These are phyloP conservation scores for Leucophora obtusa DNA, from an alignment of 2,888 invertebrate genomes.

Conservation along the genomic window DNA sequence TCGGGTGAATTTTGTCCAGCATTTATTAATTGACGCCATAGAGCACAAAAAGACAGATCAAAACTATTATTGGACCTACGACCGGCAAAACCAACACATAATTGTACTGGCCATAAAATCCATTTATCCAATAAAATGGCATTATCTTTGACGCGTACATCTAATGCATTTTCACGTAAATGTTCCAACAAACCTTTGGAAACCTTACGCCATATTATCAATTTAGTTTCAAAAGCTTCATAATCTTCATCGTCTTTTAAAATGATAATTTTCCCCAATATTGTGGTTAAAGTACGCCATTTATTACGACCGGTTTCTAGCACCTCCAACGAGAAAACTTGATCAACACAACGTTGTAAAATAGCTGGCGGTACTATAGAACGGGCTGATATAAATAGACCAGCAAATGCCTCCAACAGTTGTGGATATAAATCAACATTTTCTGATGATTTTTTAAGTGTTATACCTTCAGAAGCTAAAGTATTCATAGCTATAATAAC, in stretches of 20 bases:
- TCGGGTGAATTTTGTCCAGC: slow-evolving; percentile 70
- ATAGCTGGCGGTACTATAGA: slow-evolving; percentile 69
- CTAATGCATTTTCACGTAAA: slow-evolving; percentile 69
- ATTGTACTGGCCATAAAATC: slow-evolving; percentile 75
- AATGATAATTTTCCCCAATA: slow-evolving; percentile 69
- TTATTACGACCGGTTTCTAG: slow-evolving; percentile 64
- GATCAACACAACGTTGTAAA: slow-evolving; percentile 68
- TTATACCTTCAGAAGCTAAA: slow-evolving; percentile 65
- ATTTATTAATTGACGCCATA: slow-evolving; percentile 72
- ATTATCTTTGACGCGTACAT: slow-evolving; percentile 67
- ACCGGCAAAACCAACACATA: slow-evolving; percentile 69
- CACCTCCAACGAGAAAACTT: slow-evolving; percentile 67
- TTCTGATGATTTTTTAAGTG: slow-evolving; percentile 55
- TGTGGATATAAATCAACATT: slow-evolving; percentile 52
- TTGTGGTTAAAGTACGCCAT: slow-evolving; percentile 66
- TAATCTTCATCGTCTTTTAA: slow-evolving; percentile 71
- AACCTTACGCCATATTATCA: slow-evolving; percentile 73
- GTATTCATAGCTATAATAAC: slow-evolving; percentile 69
- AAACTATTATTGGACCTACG: slow-evolving; percentile 66
- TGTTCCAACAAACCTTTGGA: slow-evolving; percentile 68
- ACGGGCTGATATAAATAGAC: slow-evolving; percentile 66
- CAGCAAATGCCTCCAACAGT: slow-evolving; percentile 52
- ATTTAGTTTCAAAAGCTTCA: slow-evolving; percentile 69
- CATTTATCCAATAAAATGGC: slow-evolving; percentile 71
- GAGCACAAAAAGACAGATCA: slow-evolving; percentile 69